A percentile compares a stretch with the other conserved stretches of the same genome.
Conservation (phyloP, 2,113 vertebrate species). For the Ailurus styani region DNA sequence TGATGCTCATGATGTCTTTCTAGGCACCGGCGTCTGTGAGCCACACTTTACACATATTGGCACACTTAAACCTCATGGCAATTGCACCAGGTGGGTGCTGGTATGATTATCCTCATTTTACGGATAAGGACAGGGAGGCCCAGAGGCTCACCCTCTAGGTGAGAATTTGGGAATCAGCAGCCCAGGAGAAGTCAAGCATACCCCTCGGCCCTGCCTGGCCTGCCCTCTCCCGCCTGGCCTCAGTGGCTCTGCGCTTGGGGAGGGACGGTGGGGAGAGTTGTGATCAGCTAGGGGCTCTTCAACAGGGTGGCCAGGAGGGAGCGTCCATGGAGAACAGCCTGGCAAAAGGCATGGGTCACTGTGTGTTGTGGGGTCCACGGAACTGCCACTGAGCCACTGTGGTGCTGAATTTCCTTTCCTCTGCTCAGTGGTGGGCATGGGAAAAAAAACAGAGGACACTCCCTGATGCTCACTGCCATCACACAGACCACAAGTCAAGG, state of each 20-base stretch:
- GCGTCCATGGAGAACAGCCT: not conserved
- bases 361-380: not conserved
- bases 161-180: not conserved
- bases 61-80: not conserved
- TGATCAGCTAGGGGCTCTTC: not conserved
- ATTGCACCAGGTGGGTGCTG: rapidly evolving
- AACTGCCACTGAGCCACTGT: not conserved
- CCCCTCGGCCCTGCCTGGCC: rapidly evolving
- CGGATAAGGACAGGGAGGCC: not conserved
- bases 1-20: rapidly evolving
- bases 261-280: not conserved
- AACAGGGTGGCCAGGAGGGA: not conserved
- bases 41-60: rapidly evolving
- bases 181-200: not conserved
- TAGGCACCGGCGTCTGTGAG: rapidly evolving
- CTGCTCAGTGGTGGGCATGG: not conserved
- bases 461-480: not conserved
- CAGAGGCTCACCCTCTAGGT: not conserved
- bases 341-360: not conserved
- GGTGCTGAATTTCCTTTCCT: not conserved
- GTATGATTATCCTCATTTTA: not conserved
- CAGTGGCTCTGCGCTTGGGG: not conserved
- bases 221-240: rapidly evolving
- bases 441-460: not conserved
- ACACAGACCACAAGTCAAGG: rapidly evolving